Evolutionary conservation across 1,140 invertebrate genomes (phyloP), one percentile per base, ranked within the genome.

Genomic region (Ceratitis capitata): DNA sequence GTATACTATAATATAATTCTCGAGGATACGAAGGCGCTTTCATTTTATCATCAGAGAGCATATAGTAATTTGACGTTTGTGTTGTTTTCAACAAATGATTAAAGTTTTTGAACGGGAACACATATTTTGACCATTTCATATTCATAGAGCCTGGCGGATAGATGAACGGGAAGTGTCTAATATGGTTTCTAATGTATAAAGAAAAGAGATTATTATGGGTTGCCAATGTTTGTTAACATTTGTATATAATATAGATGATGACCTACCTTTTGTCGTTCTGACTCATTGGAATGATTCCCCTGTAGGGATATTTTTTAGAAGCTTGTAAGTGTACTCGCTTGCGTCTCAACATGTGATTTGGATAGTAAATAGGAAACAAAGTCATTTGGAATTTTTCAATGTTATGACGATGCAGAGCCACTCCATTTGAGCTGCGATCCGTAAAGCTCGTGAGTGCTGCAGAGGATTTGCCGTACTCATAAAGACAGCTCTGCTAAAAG

Each of bases 301-400:
- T 35, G 26, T 78, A 23, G 42, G 39, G 39, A 78, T 78, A 78
- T 78, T 78, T 78, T 78, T 78, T 78, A 1, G 69, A 23, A 45
- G 69, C 35, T 19, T 45, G 23, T 42, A 78, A 45, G 3, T 78
- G 69, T 39, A 78, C 35, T 7, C 69, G 14, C 39, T 45, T 23
- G 6, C 69, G 69, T 3, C 69, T 42, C 69, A 42, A 78, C 39
- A 23, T 78, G 10, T 45, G 16, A 3, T 78, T 45, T 5, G 69
- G 69, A 78, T 78, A 78, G 69, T 78, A 45, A 45, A 78, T 39
- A 78, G 69, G 39, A 45, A 78, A 45, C 9, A 45, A 45, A 26
- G 69, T 1, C 69, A 78, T 16, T 78, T 42, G 69, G 23, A n/a
- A 45, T 45, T 10, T 78, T 23, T 45, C 69, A n/a, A n/a, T 10